Evolutionary conservation across 2,113 vertebrate genomes (phyloP).

Genomic region (Laticauda laticaudata): DNA sequence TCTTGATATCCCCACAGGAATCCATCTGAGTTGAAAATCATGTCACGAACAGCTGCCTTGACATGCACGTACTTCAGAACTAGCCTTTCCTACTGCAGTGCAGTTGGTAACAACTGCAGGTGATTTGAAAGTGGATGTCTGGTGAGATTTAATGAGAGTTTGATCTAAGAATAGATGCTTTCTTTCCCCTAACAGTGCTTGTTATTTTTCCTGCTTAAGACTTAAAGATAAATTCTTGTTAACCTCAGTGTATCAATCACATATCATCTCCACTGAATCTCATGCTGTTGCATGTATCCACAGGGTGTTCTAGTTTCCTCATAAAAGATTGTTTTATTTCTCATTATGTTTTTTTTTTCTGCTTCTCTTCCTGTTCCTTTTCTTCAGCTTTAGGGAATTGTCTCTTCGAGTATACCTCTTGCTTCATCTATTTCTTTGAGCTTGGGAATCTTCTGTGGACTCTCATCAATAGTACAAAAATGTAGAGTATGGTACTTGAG

Average conservation of each 20-base stretch:
- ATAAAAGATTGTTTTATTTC: background rate
- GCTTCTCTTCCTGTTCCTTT: background rate
- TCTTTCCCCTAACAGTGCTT: background rate
- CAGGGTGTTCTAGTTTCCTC: background rate
- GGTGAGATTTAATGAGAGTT: conserved; percentile 2
- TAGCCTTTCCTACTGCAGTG: background rate
- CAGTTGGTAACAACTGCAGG: background rate
- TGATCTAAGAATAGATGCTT: background rate
- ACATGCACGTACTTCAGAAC: background rate
- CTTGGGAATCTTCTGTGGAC: conserved; percentile 9
- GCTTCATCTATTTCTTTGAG: conserved; percentile 12
- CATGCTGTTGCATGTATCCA: background rate
- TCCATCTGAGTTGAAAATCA: background rate
- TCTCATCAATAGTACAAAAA: conserved; percentile 1
- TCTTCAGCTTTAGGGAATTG: conserved; percentile 15
- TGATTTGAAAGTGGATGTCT: background rate
- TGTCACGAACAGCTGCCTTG: background rate
- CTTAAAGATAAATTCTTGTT: background rate
- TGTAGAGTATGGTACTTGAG: background rate
- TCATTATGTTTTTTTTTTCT: background rate
- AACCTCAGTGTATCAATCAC: background rate
- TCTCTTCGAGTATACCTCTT: background rate
- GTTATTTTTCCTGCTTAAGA: conserved; percentile 8
- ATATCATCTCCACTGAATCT: conserved; percentile 2
- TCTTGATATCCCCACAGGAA: background rate